Evolutionary conservation across 1,140 invertebrate genomes (phyloP).

Genomic region (Caenorhabditis tropicalis): DNA sequence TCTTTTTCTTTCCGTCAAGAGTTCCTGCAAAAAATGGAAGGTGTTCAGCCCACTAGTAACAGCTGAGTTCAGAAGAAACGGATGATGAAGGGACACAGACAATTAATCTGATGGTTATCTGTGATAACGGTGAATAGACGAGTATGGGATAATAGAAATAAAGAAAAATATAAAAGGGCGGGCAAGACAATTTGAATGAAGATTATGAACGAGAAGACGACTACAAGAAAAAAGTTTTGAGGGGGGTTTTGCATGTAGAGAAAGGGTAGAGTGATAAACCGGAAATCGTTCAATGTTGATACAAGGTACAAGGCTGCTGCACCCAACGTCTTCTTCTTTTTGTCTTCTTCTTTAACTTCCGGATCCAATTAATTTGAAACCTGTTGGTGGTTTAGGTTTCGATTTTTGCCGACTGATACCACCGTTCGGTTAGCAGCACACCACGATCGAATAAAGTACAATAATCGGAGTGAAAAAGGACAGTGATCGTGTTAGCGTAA

Average conservation of each 20-base stretch:
- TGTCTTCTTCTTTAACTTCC: background rate
- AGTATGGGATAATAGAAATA: background rate
- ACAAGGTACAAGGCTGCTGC: slow-evolving; percentile 34
- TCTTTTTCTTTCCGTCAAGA: slow-evolving; percentile 3
- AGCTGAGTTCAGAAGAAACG: background rate
- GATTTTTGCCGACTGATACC: background rate
- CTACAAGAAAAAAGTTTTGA: slow-evolving; percentile 9
- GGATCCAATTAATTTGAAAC: slow-evolving; percentile 43
- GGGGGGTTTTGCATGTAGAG: slow-evolving; percentile 5
- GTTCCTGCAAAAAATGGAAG: background rate
- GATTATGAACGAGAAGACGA: slow-evolving; percentile 27
- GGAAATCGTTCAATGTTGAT: slow-evolving; percentile 45
- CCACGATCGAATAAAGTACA: background rate
- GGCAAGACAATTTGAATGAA: slow-evolving; percentile 13
- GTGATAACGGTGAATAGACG: background rate
- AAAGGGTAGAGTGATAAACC: background rate
- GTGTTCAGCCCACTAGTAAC: slow-evolving; percentile 20
- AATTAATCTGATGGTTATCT: slow-evolving; percentile 25
- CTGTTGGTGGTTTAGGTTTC: slow-evolving; percentile 29
- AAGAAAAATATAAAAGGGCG: background rate
- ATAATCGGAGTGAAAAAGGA: background rate
- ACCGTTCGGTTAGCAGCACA: background rate
- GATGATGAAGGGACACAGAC: background rate
- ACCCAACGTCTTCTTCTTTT: background rate
- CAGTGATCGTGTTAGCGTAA: background rate